Evolutionary conservation across 2,113 vertebrate genomes (phyloP), one percentile per base, ranked within the genome.

Genomic region (Larimichthys polyactis): DNA sequence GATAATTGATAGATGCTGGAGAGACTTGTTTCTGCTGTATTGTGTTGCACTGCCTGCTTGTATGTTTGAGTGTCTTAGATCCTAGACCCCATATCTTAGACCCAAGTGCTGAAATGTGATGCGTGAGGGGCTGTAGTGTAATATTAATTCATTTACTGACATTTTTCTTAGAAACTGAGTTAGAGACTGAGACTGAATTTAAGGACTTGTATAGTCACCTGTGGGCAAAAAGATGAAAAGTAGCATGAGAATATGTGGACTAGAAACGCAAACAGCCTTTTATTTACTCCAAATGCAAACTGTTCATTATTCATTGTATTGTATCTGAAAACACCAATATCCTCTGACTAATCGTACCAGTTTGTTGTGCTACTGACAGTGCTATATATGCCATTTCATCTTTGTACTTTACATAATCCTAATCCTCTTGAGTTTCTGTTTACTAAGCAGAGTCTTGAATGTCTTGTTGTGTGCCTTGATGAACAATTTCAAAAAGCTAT

Each of bases 1-100:
- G 87, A 91, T 82, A 90, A 80, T 73, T 87, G 78, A 90, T 72
- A 65, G 90, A 90, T 69, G 76, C 74, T 22, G 58, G 63, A 89
- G 68, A 83, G 81, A 73, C 71, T 68, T 75, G 66, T 84, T 69
- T 87, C 59, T 74, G 59, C 87, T 88, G 76, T 85, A 83, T 79
- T 57, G 43, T 83, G 71, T 75, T 51, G 22, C 24, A 74, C n/a
- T 8, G 36, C 36, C 36, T 36, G 36, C 7, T 40, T 40, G 36
- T 40, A 40, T 40, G 36, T 15, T 64, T 32, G 36, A 15, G 4
- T 60, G 15, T 62, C 4, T 46, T 11, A 3, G 43, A 54, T 11
- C 24, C 44, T 36, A 36, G 6, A 36, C 6, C 32, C 32, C 32
- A 36, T 6, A 36, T 7, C 32, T 36, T 36, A 36, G 32, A 51